Conservation (phyloP, 64 coral and sea anemone genomes). For the Acropora yongei region DNA sequence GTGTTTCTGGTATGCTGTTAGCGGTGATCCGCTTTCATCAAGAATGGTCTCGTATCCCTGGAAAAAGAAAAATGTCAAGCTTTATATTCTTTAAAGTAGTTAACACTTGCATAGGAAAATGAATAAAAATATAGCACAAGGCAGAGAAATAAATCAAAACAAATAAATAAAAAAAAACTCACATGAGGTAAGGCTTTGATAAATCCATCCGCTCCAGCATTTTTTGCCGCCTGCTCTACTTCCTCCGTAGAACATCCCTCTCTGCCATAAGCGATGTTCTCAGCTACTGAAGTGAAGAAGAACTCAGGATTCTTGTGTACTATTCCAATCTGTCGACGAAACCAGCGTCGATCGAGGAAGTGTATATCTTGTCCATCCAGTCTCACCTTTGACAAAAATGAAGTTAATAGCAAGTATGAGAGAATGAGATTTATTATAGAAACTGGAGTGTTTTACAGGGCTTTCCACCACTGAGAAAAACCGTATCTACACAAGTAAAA, state of each 20-base stretch:
- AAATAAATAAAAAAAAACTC: not conserved
- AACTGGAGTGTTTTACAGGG: no score
- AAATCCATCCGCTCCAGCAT: constrained; percentile 83
- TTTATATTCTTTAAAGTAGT: no score
- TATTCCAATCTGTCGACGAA: constrained; percentile 72
- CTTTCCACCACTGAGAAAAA: no score
- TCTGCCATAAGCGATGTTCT: constrained; percentile 80
- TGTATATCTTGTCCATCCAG: constrained; percentile 73
- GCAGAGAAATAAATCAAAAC: no score
- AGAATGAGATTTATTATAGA: not conserved
- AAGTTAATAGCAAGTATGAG: not conserved
- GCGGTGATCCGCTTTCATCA: constrained; percentile 60
- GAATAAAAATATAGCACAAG: no score
- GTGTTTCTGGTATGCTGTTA: constrained; percentile 72
- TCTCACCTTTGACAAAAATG: constrained; percentile 37
- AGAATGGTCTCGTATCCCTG: constrained; percentile 75
- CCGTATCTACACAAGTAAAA: no score
- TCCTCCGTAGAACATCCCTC: constrained; percentile 54
- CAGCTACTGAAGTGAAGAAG: constrained; percentile 71
- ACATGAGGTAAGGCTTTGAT: constrained; percentile 72
- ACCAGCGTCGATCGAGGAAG: constrained; percentile 62
- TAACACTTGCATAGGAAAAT: no score
- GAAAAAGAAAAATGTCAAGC: not conserved
- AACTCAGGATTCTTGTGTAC: constrained; percentile 81
- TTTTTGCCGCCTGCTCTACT: constrained; percentile 66